Base-by-base conservation (phyloP, 2,797 vertebrate genomes). In the Melanotaenia parkinsoni region DNA sequence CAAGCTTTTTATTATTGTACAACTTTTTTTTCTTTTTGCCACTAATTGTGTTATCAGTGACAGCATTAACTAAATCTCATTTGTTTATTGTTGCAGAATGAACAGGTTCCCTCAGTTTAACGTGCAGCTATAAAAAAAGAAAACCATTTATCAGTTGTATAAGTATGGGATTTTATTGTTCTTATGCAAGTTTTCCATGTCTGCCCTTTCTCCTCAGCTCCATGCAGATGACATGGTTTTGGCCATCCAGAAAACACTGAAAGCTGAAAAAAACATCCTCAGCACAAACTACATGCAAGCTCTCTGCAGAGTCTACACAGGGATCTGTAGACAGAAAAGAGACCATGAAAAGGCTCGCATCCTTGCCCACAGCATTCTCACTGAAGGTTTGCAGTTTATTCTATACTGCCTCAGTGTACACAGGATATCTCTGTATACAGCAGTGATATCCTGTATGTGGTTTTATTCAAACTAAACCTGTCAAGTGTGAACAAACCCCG, bases 291-390 rank as follows among this genome's bases (percentile, higher is more conserved):
- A 94, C 70, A 78, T 84, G 37, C 97, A 99, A 38, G 96, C 96
- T 33, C 93, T 98, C 0, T 99, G 97, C 76, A 94, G 98, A 85
- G 95, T 98, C 38, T 98, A 98, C 67, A 91, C 91, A 8, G 97
- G 95, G 5, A 75, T 98, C 72, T 99, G 98, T 81, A 95, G 96
- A 53, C 96, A 97, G 63, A 84, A 91, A 11, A 91, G 93, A 64
- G 95, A 97, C 80, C 74, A 95, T 88, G 96, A 97, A 79, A 95
- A 95, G 82, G 96, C 95, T 5, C 96, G 94, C 13, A 76, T 97
- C 20, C 92, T 99, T 65, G 97, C 96, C 68, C 98, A 96, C 72
- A 96, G 92, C 76, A 85, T 99, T 5, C 95, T 99, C 11, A 94
- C 93, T 82, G 97, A 99, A 96, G 96, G 98, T 99, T 72, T 76